These are phyloP conservation scores for Hirtodrosophila cameraria DNA, from an alignment of 2,888 invertebrate species.

Conservation along the genomic window DNA sequence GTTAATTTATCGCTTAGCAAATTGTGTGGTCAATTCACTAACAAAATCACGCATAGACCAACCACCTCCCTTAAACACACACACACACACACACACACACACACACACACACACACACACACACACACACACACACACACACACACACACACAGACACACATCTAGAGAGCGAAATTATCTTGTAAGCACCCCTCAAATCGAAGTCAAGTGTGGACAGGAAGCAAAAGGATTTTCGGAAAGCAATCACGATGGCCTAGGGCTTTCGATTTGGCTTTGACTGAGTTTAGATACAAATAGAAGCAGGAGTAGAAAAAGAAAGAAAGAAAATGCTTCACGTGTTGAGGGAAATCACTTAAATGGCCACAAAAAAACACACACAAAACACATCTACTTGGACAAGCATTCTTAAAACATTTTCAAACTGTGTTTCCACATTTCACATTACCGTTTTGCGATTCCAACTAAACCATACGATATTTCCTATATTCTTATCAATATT, in stretches of 20 bases:
- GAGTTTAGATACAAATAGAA: neutral
- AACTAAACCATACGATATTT: too few species aligned
- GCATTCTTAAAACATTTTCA: too few species aligned
- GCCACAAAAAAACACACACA: slow-evolving; percentile 7
- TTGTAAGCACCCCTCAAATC: slow-evolving; percentile 18
- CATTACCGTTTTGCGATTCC: too few species aligned
- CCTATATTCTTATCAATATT: too few species aligned
- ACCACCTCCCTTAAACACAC: slow-evolving; percentile 3
- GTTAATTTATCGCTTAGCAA: slow-evolving; percentile 79
- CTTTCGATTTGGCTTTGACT: too few species aligned
- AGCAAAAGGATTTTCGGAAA: slow-evolving; percentile 52
- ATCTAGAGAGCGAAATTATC: too few species aligned
- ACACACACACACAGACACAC: slow-evolving; percentile 2
- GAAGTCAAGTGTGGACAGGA: slow-evolving; percentile 63
- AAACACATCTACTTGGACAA: neutral
- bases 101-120: slow-evolving; percentile 66
- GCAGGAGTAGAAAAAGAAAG: neutral
- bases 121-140: slow-evolving; percentile 10
- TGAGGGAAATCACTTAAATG: slow-evolving; percentile 71
- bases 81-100: slow-evolving; percentile 9
- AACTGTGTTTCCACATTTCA: too few species aligned
- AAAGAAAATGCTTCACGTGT: slow-evolving; percentile 32
- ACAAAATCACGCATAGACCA: slow-evolving; percentile 63
- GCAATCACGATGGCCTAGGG: slow-evolving; percentile 48
- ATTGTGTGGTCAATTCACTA: slow-evolving; percentile 79